Evolutionary conservation across 2,888 invertebrate genomes (phyloP).

Genomic region (Pediacus dermestoides): DNA sequence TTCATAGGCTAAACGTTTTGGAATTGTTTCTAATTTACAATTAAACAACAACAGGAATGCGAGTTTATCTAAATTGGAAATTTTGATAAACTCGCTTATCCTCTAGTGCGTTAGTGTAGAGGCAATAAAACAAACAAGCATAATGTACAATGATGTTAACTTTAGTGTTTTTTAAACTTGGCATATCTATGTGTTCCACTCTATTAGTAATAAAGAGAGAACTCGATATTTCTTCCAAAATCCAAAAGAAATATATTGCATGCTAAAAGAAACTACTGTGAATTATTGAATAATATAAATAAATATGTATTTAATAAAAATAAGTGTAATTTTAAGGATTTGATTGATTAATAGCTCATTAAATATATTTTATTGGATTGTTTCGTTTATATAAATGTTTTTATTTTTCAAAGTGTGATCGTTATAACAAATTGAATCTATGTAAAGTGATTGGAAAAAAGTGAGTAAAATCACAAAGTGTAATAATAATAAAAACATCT

Average conservation of each 20-base stretch:
- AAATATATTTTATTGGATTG: too few species aligned
- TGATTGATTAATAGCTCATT: too few species aligned
- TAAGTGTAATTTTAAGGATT: too few species aligned
- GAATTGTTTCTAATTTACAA: constrained; percentile 3
- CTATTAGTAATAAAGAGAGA: background rate
- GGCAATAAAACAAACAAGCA: constrained; percentile 30
- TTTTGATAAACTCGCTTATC: constrained; percentile 20
- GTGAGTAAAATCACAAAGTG: background rate
- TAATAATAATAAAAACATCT: constrained; percentile 5
- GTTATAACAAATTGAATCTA: constrained; percentile 3
- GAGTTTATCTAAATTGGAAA: constrained; percentile 15
- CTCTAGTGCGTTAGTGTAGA: constrained; percentile 29
- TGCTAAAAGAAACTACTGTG: too few species aligned
- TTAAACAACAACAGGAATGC: constrained; percentile 8
- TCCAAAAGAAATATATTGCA: too few species aligned
- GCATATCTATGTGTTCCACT: constrained; percentile 31
- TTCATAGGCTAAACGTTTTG: constrained; percentile 1
- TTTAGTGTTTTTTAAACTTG: constrained; percentile 29
- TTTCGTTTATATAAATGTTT: too few species aligned
- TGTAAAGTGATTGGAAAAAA: background rate
- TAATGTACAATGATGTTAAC: constrained; percentile 26
- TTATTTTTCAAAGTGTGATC: constrained; percentile 5
- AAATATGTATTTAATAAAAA: too few species aligned
- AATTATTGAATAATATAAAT: too few species aligned
- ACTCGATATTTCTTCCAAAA: background rate